Evolutionary conservation across 2,797 vertebrate species (phyloP).

Genomic region (Cossypha polioptera): DNA sequence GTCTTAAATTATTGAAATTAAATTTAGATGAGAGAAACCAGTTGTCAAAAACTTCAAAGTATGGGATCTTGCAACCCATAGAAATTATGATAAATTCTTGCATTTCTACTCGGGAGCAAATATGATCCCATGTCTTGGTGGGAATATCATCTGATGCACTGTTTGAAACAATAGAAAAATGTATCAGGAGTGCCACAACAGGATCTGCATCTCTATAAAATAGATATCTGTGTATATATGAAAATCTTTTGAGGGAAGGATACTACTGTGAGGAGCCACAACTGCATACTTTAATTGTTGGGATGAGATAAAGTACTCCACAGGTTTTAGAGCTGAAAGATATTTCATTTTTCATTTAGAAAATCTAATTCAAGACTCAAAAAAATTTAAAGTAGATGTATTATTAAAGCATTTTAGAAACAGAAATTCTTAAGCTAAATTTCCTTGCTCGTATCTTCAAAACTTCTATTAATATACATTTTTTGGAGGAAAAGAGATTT

Average conservation of each 20-base stretch:
- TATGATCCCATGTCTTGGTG: neutral
- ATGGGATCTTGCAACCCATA: rapidly evolving
- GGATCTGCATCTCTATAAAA: neutral
- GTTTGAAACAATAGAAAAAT: neutral
- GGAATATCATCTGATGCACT: neutral
- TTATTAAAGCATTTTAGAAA: neutral
- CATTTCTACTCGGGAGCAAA: neutral
- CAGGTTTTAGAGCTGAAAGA: neutral
- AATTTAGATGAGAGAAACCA: neutral
- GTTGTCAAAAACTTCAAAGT: neutral
- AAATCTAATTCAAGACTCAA: neutral
- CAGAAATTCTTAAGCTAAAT: neutral
- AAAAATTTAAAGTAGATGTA: neutral
- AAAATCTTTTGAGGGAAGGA: neutral
- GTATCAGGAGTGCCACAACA: neutral
- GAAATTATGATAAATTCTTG: neutral
- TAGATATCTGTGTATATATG: neutral
- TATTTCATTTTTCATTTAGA: neutral
- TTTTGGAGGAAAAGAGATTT: neutral
- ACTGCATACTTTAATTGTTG: neutral
- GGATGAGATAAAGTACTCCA: neutral
- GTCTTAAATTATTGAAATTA: neutral
- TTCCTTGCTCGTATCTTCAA: neutral
- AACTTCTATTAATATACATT: neutral
- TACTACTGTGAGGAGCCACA: neutral